These are phyloP conservation scores for Pocota personata DNA, from an alignment of 2,888 invertebrate genomes.

Conservation along the genomic window DNA sequence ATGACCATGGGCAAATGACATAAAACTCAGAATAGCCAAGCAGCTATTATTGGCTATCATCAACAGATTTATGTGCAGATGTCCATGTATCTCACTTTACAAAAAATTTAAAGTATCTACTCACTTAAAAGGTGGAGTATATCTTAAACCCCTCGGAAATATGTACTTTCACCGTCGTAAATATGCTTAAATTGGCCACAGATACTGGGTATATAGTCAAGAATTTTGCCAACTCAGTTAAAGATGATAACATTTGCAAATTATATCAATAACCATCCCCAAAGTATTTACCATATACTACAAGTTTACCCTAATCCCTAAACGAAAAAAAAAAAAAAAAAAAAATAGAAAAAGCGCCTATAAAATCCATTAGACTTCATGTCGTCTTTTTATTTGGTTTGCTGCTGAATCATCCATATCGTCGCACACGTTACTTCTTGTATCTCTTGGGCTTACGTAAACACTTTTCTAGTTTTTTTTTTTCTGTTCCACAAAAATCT, in stretches of 20 bases:
- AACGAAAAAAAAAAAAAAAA: background rate
- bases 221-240: background rate
- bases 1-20: background rate
- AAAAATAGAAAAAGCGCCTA: slow-evolving; percentile 35
- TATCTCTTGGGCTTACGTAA: slow-evolving; percentile 57
- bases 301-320: background rate
- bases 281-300: slow-evolving; percentile 20
- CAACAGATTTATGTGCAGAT: background rate
- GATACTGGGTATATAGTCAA: background rate
- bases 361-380: slow-evolving; percentile 65
- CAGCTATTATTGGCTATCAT: no score
- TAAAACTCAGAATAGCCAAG: background rate
- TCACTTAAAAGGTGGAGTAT: no score
- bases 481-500: slow-evolving; percentile 21
- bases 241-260: slow-evolving; percentile 40
- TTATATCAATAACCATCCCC: slow-evolving; percentile 27
- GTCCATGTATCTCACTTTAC: no score
- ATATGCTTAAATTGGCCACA: background rate
- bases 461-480: slow-evolving; percentile 44
- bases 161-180: background rate
- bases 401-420: slow-evolving; percentile 64
- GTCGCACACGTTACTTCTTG: slow-evolving; percentile 1
- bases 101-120: no score
- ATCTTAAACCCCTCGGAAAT: background rate
- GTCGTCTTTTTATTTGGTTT: slow-evolving; percentile 51